Percentiles rank a stretch among this genome's conserved stretches.
Conservation (phyloP, 2,797 vertebrate species). For the Poecilia velifera region DNA sequence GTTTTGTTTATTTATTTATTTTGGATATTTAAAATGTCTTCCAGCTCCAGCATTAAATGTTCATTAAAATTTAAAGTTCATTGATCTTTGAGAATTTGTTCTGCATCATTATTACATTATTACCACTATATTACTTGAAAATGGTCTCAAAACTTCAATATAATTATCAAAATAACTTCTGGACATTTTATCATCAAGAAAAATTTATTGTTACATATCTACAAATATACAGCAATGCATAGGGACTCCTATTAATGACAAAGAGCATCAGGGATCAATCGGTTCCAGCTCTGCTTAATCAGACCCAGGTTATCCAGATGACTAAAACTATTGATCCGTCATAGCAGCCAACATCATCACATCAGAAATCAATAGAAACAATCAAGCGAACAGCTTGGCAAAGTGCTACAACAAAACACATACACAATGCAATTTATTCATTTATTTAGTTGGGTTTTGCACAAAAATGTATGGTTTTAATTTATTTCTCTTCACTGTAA, state of each 20-base stretch:
- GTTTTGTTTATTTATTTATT: no score
- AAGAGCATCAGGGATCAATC: constrained; percentile 59
- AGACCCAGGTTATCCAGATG: constrained; percentile 44
- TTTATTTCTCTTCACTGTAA: not conserved
- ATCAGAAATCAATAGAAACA: constrained; percentile 48
- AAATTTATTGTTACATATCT: no score
- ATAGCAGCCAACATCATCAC: constrained; percentile 16
- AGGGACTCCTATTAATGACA: constrained; percentile 42
- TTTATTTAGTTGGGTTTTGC: not conserved
- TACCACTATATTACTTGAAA: no score
- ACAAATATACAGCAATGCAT: not conserved
- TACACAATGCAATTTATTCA: not conserved
- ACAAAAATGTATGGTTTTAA: not conserved
- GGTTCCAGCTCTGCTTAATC: constrained; percentile 57
- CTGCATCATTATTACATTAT: no score
- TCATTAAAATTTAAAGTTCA: no score
- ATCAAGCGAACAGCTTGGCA: constrained; percentile 36
- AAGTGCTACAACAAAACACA: constrained; percentile 8
- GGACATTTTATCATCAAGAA: no score
- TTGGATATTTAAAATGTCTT: no score
- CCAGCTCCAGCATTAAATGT: no score
- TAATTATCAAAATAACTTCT: no score
- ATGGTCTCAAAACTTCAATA: no score
- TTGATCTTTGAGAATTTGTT: no score
- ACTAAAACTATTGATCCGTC: constrained; percentile 28